phyloP scores from a whole-genome alignment of 1,140 invertebrate species.

The Frieseomelitta varia region DNA sequence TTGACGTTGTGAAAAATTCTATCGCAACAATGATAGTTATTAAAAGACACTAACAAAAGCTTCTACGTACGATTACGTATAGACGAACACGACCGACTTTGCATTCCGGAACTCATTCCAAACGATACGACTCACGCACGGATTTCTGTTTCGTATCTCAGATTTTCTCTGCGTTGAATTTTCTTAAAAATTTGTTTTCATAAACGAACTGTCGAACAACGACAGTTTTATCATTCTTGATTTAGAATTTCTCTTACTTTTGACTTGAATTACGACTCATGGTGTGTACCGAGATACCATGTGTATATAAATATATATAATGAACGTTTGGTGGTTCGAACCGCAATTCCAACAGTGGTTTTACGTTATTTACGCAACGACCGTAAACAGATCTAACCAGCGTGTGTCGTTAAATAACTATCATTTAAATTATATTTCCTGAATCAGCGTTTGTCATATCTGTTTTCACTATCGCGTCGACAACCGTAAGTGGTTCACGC shows the following conservation, averaged over 20 bases:
- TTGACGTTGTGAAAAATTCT: not conserved
- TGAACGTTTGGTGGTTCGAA: not conserved
- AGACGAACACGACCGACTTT: not conserved
- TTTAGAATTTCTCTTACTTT: no score
- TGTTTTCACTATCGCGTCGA: not conserved
- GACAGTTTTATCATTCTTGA: no score
- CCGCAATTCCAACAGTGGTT: constrained; percentile 10
- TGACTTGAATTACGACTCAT: no score
- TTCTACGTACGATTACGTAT: no score
- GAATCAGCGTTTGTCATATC: not conserved
- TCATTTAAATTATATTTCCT: not conserved
- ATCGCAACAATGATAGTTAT: not conserved
- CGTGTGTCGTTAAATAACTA: not conserved
- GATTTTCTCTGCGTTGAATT: not conserved
- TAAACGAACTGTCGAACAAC: no score
- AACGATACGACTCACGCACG: not conserved
- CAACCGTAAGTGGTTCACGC: not conserved
- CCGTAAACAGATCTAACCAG: constrained; percentile 20
- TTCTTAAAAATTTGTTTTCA: no score
- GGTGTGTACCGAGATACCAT: no score
- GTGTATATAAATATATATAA: not conserved
- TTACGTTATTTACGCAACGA: constrained; percentile 40
- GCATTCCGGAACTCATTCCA: constrained; percentile 44
- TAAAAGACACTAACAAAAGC: not conserved
- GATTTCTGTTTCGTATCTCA: constrained; percentile 9